Base-by-base conservation (phyloP, 2,113 vertebrate genomes). In the Saccopteryx leptura region DNA sequence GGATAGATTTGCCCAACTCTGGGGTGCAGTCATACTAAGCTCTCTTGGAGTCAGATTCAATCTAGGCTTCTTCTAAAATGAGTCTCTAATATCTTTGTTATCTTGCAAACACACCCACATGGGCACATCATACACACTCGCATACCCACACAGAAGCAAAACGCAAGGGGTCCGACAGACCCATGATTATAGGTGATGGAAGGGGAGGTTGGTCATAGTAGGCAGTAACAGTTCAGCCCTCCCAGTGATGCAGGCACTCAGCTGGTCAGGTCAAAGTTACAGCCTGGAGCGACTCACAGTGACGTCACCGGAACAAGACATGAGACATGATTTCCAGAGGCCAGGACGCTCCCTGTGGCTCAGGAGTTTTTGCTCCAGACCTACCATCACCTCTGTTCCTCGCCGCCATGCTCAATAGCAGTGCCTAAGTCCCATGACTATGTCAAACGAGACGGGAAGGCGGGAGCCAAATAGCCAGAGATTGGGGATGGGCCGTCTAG, bases 341-440 rank as follows among this genome's bases (percentile, higher is more conserved):
- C 85, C 93, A 93, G 93, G 86, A 95, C 79, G 71, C 63, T 93
- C 80, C 85, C 93, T 95, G 91, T 83, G 83, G 63, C 75, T 97
- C 88, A 92, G 69, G 88, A 87, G 92, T 33, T 88, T 97, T 91
- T 96, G 81, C 65, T 95, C 54, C 92, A 97, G 92, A 93, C 50
- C 95, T 96, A 93, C 88, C 3, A 50, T 80, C 95, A 97, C 91
- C 86, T 94, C 76, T 94, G 90, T 93, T 97, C 95, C 86, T 97
- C 96, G 94, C 95, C 69, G 1, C 39, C 39, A 39, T 78, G 94
- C 90, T 95, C 94, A 58, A 93, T 1, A 93, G 96, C 92, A 86
- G 82, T 85, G 92, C 92, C 78, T 93, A 94, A 94, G 96, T 94
- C 46, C 68, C 87, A 93, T 82, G 82, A 94, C 17, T 82, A 91